Evolutionary conservation across 92 coral and sea anemone species (phyloP).

Genomic region (Meandrina meandrites): DNA sequence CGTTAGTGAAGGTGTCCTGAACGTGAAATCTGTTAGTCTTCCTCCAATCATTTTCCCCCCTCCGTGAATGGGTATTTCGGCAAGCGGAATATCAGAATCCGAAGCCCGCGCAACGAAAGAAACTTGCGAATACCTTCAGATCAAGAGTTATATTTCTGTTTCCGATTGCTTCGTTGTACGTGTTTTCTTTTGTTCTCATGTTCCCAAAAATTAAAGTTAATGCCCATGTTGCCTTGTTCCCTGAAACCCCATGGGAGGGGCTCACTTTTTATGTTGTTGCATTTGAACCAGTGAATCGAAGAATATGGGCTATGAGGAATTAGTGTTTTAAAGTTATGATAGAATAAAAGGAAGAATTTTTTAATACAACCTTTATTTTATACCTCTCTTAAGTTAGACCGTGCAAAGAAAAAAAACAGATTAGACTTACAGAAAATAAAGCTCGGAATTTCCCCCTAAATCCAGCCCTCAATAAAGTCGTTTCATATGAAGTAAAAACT

Average conservation of each 20-base stretch:
- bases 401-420: not conserved
- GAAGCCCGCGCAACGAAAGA: slow-evolving; percentile 61
- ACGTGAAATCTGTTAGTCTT: slow-evolving; percentile 54
- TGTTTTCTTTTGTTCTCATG: no score
- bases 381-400: not conserved
- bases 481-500: no score
- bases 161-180: slow-evolving; percentile 84
- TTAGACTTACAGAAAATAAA: not conserved
- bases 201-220: no score
- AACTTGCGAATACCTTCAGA: slow-evolving; percentile 13
- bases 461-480: no score
- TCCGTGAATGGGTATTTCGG: slow-evolving; percentile 37
- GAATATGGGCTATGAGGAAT: not conserved
- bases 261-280: no score
- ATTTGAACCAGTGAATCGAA: not conserved
- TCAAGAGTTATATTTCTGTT: slow-evolving; percentile 65
- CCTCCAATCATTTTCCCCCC: slow-evolving; percentile 54
- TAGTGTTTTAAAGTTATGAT: no score
- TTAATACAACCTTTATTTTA: not conserved
- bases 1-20: slow-evolving; percentile 41
- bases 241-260: no score
- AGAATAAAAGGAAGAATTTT: not conserved
- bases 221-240: no score
- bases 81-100: not conserved
- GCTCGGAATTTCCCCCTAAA: no score